Conservation (phyloP, 1,140 invertebrate genomes). For the Bombus superbus region DNA sequence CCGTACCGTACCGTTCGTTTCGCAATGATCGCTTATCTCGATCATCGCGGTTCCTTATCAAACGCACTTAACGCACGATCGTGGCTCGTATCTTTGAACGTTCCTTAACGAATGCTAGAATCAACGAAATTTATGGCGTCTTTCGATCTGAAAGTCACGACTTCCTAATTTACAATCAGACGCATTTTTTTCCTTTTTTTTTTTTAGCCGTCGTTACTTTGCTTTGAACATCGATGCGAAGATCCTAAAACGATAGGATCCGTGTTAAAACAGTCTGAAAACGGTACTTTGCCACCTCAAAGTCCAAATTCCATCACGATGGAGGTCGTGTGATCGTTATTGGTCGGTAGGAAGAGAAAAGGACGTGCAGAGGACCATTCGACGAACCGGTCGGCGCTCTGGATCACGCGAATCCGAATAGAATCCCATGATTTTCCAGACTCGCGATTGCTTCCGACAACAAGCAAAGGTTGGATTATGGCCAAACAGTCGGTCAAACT, state of each 20-base stretch:
- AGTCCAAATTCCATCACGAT: background rate
- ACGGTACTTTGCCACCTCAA: background rate
- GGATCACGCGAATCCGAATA: background rate
- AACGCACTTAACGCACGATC: background rate
- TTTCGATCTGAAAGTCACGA: background rate
- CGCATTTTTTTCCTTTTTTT: too few relatives aligned
- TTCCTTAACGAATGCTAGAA: background rate
- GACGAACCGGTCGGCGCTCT: background rate
- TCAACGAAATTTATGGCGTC: too few relatives aligned
- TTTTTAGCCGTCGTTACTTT: too few relatives aligned
- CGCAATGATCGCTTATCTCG: background rate
- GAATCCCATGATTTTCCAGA: slow-evolving; percentile 20
- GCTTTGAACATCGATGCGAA: too few relatives aligned
- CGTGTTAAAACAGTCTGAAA: background rate
- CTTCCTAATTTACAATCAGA: background rate
- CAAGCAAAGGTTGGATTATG: background rate
- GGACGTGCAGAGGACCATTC: background rate
- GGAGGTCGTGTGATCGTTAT: background rate
- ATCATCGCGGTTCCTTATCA: background rate
- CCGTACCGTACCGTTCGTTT: background rate
- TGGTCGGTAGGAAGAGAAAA: background rate
- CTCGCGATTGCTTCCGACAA: slow-evolving; percentile 37
- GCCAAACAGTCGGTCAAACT: background rate
- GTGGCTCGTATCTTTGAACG: background rate
- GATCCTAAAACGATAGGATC: background rate